Evolutionary conservation across 2,797 vertebrate genomes (phyloP), one percentile per base, ranked within the genome.

Genomic region (Chromis chromis): DNA sequence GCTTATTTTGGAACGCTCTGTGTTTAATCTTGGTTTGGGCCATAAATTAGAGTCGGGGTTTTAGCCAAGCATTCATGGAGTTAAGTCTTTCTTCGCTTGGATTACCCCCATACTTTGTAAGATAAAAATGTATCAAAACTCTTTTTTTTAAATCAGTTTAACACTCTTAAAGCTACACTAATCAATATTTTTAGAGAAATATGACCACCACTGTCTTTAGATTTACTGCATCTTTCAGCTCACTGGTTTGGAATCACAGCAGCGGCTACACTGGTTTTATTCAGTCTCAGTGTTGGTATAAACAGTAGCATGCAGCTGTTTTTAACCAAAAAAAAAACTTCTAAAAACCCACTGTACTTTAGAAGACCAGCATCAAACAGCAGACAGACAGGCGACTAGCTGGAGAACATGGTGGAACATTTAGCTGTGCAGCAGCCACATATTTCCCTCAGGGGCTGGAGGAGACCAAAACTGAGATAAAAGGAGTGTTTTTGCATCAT

Each of bases 21-120:
- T 63, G 56, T 65, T 55, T 64, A 65, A 90, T 85, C 71, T 83
- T 22, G 76, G 70, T 82, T 86, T 79, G 36, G 17, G 27, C 33
- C 60, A 75, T 80, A 78, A 84, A 85, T 77, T 57, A 68, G 46
- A 65, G 16, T 8, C 57, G 57, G 57, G 44, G 57, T 48, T 78
- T 64, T 19, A 71, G 60, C 40, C 33, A 28, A 60, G 49, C 44
- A 65, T 36, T 33, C 17, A 50, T 4, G 12, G 11, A 72, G 22
- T 13, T 63, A 19, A n/a, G 27, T 44, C 10, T 56, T 69, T 66
- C 7, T 19, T 21, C 46, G 31, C 63, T 64, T 40, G 12, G 39
- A 8, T 36, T 36, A 5, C 17, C 13, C 25, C 21, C 19, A 33
- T 40, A 55, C 4, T 46, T 39, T 57, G 49, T 27, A 17, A 61